Evolutionary conservation across 2,888 invertebrate genomes (phyloP), one percentile per base, ranked within the genome.

Genomic region (Caenorhabditis drosophilae): DNA sequence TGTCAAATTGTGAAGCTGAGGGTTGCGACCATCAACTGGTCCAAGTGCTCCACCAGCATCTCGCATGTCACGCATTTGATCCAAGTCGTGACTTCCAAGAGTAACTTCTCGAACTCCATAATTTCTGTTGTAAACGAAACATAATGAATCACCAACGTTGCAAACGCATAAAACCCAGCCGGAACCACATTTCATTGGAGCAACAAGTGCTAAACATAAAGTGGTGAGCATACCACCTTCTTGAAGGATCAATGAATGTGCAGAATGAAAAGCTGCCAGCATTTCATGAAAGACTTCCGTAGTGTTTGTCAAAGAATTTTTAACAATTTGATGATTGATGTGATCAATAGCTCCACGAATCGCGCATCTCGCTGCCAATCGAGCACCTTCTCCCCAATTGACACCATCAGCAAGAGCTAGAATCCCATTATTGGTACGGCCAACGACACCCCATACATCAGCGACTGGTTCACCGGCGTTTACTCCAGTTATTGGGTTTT

Each of bases 21-120:
- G 92, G 80, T 90, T 90, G 20, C 87, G 86, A 23, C 92, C 92
- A 81, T 92, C 91, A 0, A 92, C 92, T 0, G 92, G 92, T 2
- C 92, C 92, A 15, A 93, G 84, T 3, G 92, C 92, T 18, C 92
- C 92, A 34, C 92, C 87, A 4, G 92, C 92, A 84, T 93, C 92
- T 23, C 92, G 87, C 89, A 93, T 92, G 82, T 93, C 92, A 20
- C 91, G 87, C 88, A 91, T 91, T 79, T 87, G 89, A 84, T 88
- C 87, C 51, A 92, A 89, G 82, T 92, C 91, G 81, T 92, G 92
- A 18, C 91, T 92, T 20, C 75, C 75, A 1, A 71, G 54, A 16
- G 75, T 74, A 4, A 76, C 75, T 85, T 93, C 92, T 48, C 92
- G 86, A 9, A 93, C 90, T n/a, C 92, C 92, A 83, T 88, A 84